phyloP scores from a whole-genome alignment of 2,888 invertebrate genomes.

The Aleiodes leptofemur region DNA sequence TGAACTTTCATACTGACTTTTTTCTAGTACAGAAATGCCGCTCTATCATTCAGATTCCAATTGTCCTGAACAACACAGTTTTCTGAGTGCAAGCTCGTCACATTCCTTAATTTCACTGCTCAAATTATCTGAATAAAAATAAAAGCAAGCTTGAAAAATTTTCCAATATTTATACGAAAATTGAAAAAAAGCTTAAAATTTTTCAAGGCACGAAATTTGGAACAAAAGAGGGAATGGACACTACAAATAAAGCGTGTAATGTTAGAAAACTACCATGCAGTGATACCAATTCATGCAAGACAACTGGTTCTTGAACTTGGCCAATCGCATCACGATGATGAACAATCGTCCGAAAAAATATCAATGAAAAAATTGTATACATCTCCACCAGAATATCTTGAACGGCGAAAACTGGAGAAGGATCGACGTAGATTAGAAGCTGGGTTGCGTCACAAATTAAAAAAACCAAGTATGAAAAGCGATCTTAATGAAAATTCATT shows the following conservation, averaged over 20 bases:
- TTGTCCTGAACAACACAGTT: no score
- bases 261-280: slow-evolving; percentile 93
- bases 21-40: no score
- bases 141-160: not conserved
- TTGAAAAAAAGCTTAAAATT: slow-evolving; percentile 20
- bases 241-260: slow-evolving; percentile 90
- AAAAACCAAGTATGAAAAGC: slow-evolving; percentile 78
- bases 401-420: slow-evolving; percentile 86
- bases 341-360: slow-evolving; percentile 75
- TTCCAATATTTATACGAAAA: not conserved
- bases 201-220: slow-evolving; percentile 83
- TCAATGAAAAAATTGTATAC: slow-evolving; percentile 86
- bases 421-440: slow-evolving; percentile 82
- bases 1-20: no score
- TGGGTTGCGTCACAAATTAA: slow-evolving; percentile 78
- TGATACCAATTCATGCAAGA: slow-evolving; percentile 95
- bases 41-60: no score
- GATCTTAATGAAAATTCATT: slow-evolving; percentile 72
- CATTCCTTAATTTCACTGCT: no score
- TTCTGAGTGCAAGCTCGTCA: no score
- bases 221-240: slow-evolving; percentile 92
- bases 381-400: slow-evolving; percentile 90
- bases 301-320: slow-evolving; percentile 94
- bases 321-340: slow-evolving; percentile 84
- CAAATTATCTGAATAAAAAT: no score